Percentiles rank a stretch among this genome's conserved stretches.
These are phyloP conservation scores for Thamnaconus septentrionalis DNA, from an alignment of 2,113 vertebrate genomes.

Conservation along the genomic window DNA sequence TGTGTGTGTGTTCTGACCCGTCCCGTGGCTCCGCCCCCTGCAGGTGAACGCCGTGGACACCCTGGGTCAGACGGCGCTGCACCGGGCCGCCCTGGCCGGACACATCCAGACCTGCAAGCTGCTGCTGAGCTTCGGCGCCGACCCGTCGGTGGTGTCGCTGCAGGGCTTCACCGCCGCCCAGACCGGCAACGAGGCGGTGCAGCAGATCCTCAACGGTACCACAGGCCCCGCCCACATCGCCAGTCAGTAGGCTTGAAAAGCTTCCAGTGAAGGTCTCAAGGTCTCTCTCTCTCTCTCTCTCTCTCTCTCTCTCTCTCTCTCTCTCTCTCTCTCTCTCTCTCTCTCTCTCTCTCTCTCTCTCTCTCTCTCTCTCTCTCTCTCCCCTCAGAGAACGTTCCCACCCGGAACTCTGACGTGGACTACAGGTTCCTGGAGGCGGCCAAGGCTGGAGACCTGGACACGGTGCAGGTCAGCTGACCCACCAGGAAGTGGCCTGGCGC, in stretches of 20 bases:
- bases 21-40: background rate
- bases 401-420: slow-evolving; percentile 95
- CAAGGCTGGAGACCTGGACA: slow-evolving; percentile 98
- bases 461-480: slow-evolving; percentile 85
- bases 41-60: slow-evolving; percentile 97
- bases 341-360: too few species aligned
- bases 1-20: background rate
- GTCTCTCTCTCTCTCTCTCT: too few species aligned
- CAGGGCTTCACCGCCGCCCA: slow-evolving; percentile 98
- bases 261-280: too few species aligned
- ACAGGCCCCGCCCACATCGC: rapidly evolving
- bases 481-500: too few species aligned
- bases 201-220: slow-evolving; percentile 95
- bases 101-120: slow-evolving; percentile 96
- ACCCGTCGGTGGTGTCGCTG: slow-evolving; percentile 93
- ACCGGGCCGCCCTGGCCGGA: slow-evolving; percentile 90
- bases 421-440: slow-evolving; percentile 96
- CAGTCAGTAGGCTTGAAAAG: too few species aligned
- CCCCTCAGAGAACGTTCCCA: slow-evolving; percentile 87
- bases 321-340: too few species aligned
- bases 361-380: too few species aligned
- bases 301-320: too few species aligned
- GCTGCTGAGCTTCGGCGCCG: slow-evolving; percentile 89
- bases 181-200: slow-evolving; percentile 97
- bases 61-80: slow-evolving; percentile 93